Evolutionary conservation across 2,797 vertebrate species (phyloP).

Genomic region (Pelobates cultripes): DNA sequence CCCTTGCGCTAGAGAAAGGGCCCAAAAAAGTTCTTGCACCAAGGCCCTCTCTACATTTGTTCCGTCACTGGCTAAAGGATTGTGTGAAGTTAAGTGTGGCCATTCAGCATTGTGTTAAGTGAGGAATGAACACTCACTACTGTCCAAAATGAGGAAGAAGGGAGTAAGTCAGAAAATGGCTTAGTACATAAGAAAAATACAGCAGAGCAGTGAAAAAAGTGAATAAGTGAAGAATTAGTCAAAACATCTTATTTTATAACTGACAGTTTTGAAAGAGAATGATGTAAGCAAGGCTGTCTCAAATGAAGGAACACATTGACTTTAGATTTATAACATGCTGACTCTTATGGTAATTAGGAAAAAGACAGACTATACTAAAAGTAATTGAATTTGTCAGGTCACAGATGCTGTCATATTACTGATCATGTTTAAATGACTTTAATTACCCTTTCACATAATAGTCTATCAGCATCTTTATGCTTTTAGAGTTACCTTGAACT

Average conservation of each 20-base stretch:
- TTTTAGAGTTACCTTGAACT: slow-evolving; percentile 19
- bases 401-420: slow-evolving; percentile 57
- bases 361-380: slow-evolving; percentile 36
- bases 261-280: slow-evolving; percentile 55
- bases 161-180: no score
- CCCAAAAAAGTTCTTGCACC: no score
- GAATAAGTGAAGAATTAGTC: no score
- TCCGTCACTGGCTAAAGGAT: no score
- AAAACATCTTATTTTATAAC: not conserved
- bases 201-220: not conserved
- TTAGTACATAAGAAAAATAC: not conserved
- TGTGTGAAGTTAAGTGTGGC: no score
- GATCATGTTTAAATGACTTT: slow-evolving; percentile 54
- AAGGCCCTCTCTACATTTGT: no score
- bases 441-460: slow-evolving; percentile 43
- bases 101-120: no score
- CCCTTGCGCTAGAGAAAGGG: no score
- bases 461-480: slow-evolving; percentile 36
- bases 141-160: no score
- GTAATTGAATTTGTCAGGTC: slow-evolving; percentile 61
- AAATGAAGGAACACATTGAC: slow-evolving; percentile 53
- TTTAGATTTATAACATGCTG: slow-evolving; percentile 63
- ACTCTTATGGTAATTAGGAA: slow-evolving; percentile 63
- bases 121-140: no score
- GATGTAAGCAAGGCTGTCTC: slow-evolving; percentile 58